phyloP scores from a whole-genome alignment of 2,113 vertebrate species.

The Bothrops jararaca region DNA sequence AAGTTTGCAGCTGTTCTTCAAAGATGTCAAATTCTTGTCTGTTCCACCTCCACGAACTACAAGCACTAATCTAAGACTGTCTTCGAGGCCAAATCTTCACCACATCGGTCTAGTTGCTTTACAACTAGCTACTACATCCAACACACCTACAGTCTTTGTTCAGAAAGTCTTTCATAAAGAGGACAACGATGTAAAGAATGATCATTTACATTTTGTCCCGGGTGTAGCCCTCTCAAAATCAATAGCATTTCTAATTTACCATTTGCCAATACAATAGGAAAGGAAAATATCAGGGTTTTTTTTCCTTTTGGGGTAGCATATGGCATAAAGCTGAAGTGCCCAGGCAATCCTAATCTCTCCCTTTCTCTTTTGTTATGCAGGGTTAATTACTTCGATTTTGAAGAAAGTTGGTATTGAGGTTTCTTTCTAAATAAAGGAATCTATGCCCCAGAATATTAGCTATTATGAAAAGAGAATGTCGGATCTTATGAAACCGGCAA shows the following conservation, averaged over 20 bases:
- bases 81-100: not conserved
- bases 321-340: not conserved
- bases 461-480: conserved; percentile 37
- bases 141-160: not conserved
- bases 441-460: conserved; percentile 35
- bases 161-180: not conserved
- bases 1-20: not conserved
- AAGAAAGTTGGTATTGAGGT: conserved; percentile 1
- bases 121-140: not conserved
- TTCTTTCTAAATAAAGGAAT: conserved; percentile 38
- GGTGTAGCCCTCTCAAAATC: not conserved
- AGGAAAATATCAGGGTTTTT: not conserved
- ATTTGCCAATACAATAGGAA: not conserved
- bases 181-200: not conserved
- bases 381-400: conserved; percentile 32
- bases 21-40: not conserved
- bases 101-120: not conserved
- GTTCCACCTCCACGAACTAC: not conserved
- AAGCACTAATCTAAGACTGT: not conserved
- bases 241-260: not conserved
- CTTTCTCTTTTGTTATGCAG: not conserved
- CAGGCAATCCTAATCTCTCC: not conserved
- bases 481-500: conserved; percentile 29
- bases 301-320: not conserved
- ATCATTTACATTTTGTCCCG: not conserved